Evolutionary conservation across 2,797 vertebrate genomes (phyloP).

Genomic region (Eutrigla gurnardus): DNA sequence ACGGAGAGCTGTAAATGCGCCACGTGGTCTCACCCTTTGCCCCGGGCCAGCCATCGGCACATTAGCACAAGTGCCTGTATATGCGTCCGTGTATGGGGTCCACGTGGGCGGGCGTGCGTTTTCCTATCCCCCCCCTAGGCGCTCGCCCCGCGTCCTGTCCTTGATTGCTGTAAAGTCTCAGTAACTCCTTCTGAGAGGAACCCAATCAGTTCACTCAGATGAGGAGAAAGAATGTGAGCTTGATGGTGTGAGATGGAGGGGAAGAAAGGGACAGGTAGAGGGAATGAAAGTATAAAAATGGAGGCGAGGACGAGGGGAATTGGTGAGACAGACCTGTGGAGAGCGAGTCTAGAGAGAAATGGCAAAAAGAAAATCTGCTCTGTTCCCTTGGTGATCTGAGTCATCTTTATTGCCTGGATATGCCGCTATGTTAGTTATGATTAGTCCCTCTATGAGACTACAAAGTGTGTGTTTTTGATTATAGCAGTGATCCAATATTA

Average conservation of each 20-base stretch:
- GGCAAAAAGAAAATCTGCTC: conserved; percentile 43
- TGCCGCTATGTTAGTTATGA: conserved; percentile 52
- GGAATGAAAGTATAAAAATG: conserved; percentile 44
- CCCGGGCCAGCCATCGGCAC: conserved; percentile 53
- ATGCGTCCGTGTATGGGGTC: background rate
- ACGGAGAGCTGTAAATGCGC: conserved; percentile 38
- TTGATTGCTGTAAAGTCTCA: conserved; percentile 40
- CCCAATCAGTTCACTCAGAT: conserved; percentile 49
- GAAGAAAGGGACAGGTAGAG: conserved; percentile 6
- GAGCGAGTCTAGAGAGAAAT: conserved; percentile 27
- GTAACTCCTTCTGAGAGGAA: conserved; percentile 41
- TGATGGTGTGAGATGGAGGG: conserved; percentile 55
- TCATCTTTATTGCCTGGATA: conserved; percentile 65
- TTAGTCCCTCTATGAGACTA: conserved; percentile 55
- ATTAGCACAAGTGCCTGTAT: conserved; percentile 43
- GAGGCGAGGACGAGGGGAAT: conserved; percentile 28
- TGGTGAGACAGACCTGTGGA: conserved; percentile 24
- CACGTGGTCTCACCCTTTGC: conserved; percentile 29
- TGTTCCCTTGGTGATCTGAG: conserved; percentile 76
- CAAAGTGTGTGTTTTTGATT: conserved; percentile 43
- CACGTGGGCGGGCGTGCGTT: conserved; percentile 2
- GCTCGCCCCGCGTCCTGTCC: conserved; percentile 23
- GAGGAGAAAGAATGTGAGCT: conserved; percentile 47
- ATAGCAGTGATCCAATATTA: conserved; percentile 42
- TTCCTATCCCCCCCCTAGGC: background rate